Evolutionary conservation across 2,888 invertebrate species (phyloP).

Genomic region (Amphipyra tragopoginis): DNA sequence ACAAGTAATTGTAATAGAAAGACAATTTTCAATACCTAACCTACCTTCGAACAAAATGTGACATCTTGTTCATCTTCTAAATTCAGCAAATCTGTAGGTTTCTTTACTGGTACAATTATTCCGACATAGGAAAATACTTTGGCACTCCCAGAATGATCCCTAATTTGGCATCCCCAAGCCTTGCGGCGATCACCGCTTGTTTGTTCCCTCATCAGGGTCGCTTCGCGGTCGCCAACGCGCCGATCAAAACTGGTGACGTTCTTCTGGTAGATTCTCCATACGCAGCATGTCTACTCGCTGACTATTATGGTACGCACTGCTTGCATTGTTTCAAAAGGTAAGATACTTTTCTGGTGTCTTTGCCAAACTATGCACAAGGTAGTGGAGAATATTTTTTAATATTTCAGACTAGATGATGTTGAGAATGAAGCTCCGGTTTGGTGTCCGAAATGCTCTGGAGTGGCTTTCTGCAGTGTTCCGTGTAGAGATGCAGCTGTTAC

Average conservation of each 20-base stretch:
- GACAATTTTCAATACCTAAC: too few relatives aligned
- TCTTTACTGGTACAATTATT: not conserved
- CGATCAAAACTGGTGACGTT: conserved; percentile 92
- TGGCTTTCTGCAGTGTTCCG: conserved; percentile 93
- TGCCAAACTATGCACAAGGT: not conserved
- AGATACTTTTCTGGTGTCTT: conserved; percentile 9
- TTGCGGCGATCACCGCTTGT: conserved; percentile 20
- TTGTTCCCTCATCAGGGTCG: conserved; percentile 87
- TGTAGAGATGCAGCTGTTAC: conserved; percentile 92
- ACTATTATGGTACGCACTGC: conserved; percentile 94
- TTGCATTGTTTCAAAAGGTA: conserved; percentile 94
- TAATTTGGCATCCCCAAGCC: conserved; percentile 6
- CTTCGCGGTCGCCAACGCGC: conserved; percentile 91
- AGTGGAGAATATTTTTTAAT: not conserved
- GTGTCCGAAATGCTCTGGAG: conserved; percentile 93
- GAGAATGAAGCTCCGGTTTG: conserved; percentile 91
- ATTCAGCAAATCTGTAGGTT: not conserved
- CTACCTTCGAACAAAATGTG: too few relatives aligned
- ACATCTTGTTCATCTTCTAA: too few relatives aligned
- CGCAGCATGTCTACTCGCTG: conserved; percentile 93
- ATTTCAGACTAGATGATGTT: conserved; percentile 72
- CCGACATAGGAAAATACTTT: not conserved
- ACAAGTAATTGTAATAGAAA: too few relatives aligned
- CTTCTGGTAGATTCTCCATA: conserved; percentile 93
- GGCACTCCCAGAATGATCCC: conserved; percentile 2